Evolutionary conservation across 2,888 invertebrate species (phyloP), one percentile per base, ranked within the genome.

Genomic region (Lumbricus terrestris): DNA sequence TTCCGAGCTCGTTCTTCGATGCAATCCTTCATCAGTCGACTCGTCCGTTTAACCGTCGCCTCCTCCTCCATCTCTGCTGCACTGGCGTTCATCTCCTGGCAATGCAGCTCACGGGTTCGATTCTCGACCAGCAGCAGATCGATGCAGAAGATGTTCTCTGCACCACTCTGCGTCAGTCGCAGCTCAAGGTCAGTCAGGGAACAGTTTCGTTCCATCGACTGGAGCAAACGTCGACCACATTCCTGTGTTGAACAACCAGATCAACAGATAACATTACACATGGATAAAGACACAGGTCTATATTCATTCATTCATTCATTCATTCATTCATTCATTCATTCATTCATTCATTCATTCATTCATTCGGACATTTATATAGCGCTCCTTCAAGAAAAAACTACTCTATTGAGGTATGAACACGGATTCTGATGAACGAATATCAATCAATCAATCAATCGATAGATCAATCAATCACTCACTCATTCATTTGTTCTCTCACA

Each of bases 151-250:
- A 85, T 1, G 85, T 85, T 85, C 85, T 85, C n/a, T 6, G 85
- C 5, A 0, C 85, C 85, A 37, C 85, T 35, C 35, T 85, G 34
- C 20, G 85, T 85, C 85, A 85, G 85, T 18, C 85, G 85, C 11
- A 85, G 85, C 18, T 85, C 85, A 37, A 85, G 85, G 85, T 85
- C 85, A 35, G n/a, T 37, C 85, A 85, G 37, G 1, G 85, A 35
- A 85, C 85, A 85, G 85, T 85, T 85, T 34, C 35, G 85, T 16
- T 85, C 85, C 85, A 85, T 85, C 85, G 85, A 34, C 85, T 37
- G 85, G 16, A 85, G 35, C 16, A 85, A 0, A 8, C 37, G 35
- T 15, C 37, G 16, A 0, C 85, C 85, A 16, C 85, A 85, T 35
- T 85, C 85, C 85, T 85, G 35, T 5, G 15, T 40, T 29, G 29